phyloP scores from a whole-genome alignment of 2,888 invertebrate species.

The Polymixis flavicincta region DNA sequence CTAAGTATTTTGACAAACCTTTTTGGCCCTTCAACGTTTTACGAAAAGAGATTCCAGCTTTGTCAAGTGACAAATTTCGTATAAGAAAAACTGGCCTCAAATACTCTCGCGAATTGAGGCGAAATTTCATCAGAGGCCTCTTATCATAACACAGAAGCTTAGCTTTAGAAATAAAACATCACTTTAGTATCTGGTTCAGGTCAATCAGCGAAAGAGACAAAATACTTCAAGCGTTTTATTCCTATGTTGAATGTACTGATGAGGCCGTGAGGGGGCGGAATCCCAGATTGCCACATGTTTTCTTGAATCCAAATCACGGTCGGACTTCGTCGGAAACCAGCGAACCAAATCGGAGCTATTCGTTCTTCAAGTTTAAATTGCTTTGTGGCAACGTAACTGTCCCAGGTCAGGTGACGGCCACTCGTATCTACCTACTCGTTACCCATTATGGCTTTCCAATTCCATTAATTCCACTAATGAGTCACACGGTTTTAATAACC shows the following conservation, averaged over 20 bases:
- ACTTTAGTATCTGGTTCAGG: conserved; percentile 12
- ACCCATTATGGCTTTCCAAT: conserved; percentile 50
- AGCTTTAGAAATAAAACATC: conserved; percentile 25
- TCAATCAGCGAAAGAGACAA: conserved; percentile 7
- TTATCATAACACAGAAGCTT: conserved; percentile 13
- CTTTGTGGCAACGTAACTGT: conserved; percentile 53
- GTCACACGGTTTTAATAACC: conserved; percentile 51
- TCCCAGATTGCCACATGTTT: conserved; percentile 16
- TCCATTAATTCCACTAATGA: conserved; percentile 56
- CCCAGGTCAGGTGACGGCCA: conserved; percentile 34
- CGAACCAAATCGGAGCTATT: conserved; percentile 32
- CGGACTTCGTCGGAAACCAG: conserved; percentile 31
- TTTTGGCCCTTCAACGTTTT: conserved; percentile 10
- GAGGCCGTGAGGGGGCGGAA: conserved; percentile 7
- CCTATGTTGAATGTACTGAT: conserved; percentile 14
- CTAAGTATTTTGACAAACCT: conserved; percentile 36
- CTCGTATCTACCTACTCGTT: conserved; percentile 37
- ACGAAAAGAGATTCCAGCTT: conserved; percentile 27
- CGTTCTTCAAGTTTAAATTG: conserved; percentile 60
- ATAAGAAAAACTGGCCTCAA: conserved; percentile 17
- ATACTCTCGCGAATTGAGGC: conserved; percentile 20
- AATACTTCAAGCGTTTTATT: conserved; percentile 39
- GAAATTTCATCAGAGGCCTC: conserved; percentile 30
- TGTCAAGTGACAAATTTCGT: conserved; percentile 33
- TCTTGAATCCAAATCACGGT: conserved; percentile 43